These are phyloP conservation scores for Mercenaria mercenaria DNA, from an alignment of 1,140 invertebrate genomes.

Conservation along the genomic window DNA sequence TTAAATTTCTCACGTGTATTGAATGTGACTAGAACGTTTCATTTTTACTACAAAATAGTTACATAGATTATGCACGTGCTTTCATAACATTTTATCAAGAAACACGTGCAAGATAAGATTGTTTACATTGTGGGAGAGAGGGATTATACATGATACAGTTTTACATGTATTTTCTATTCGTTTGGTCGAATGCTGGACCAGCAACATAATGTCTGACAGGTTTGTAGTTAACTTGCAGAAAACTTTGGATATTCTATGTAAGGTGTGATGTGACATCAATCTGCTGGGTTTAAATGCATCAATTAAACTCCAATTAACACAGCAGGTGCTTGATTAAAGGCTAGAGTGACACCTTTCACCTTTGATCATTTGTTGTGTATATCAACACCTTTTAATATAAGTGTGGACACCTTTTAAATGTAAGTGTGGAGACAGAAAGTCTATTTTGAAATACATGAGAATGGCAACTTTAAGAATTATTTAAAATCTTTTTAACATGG, in stretches of 20 bases:
- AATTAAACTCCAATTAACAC: constrained; percentile 7
- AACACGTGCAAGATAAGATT: not conserved
- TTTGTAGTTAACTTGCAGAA: too few relatives aligned
- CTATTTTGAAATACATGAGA: not conserved
- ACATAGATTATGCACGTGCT: too few relatives aligned
- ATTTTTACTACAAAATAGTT: too few relatives aligned
- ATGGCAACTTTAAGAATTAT: too few relatives aligned
- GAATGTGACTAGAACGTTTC: not conserved
- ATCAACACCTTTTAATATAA: not conserved
- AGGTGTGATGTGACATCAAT: not conserved
- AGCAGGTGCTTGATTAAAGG: constrained; percentile 2
- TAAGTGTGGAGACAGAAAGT: not conserved
- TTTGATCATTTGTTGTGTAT: not conserved
- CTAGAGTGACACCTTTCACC: not conserved
- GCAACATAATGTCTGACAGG: too few relatives aligned
- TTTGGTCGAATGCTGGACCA: too few relatives aligned
- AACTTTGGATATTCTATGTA: too few relatives aligned
- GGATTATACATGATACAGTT: not conserved
- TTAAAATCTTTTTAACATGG: too few relatives aligned
- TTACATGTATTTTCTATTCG: too few relatives aligned
- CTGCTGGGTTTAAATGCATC: not conserved
- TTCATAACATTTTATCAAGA: not conserved
- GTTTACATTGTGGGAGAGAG: not conserved
- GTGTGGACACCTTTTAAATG: not conserved
- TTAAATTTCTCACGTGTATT: not conserved